These are phyloP conservation scores for Apus apus DNA, from an alignment of 2,113 vertebrate genomes.

Conservation along the genomic window DNA sequence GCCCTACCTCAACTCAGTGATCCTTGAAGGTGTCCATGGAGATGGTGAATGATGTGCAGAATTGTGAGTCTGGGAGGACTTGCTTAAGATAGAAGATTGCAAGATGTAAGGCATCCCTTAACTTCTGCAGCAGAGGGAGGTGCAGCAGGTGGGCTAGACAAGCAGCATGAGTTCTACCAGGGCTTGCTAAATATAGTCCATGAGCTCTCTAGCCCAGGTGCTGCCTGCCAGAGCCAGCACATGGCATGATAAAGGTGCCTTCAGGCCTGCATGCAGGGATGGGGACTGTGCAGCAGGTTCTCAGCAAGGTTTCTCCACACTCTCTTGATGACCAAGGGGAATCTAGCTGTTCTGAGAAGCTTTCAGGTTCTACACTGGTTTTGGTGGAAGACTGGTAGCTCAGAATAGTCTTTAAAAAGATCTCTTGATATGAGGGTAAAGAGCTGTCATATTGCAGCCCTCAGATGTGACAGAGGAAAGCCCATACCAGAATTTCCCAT, in stretches of 20 bases:
- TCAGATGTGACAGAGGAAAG: background rate
- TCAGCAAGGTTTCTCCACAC: background rate
- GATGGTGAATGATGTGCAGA: background rate
- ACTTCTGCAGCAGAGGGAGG: background rate
- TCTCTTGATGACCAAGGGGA: background rate
- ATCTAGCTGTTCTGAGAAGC: background rate
- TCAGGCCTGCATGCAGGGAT: background rate
- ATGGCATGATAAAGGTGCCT: fast-evolving
- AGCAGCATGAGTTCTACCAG: background rate
- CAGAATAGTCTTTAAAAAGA: background rate
- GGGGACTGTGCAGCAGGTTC: background rate
- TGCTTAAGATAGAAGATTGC: background rate
- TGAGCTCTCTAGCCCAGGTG: background rate
- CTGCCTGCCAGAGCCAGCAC: background rate
- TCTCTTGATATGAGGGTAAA: background rate
- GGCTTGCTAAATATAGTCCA: background rate
- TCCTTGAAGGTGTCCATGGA: background rate
- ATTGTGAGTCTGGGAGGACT: background rate
- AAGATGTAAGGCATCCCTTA: background rate
- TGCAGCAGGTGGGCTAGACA: background rate
- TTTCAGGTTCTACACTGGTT: background rate
- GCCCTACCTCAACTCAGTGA: background rate
- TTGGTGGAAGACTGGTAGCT: background rate
- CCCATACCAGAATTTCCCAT: fast-evolving
- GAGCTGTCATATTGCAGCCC: background rate